Evolutionary conservation across 2,888 invertebrate species (phyloP), one percentile per base, ranked within the genome.

Genomic region (Mycalesis mineus): DNA sequence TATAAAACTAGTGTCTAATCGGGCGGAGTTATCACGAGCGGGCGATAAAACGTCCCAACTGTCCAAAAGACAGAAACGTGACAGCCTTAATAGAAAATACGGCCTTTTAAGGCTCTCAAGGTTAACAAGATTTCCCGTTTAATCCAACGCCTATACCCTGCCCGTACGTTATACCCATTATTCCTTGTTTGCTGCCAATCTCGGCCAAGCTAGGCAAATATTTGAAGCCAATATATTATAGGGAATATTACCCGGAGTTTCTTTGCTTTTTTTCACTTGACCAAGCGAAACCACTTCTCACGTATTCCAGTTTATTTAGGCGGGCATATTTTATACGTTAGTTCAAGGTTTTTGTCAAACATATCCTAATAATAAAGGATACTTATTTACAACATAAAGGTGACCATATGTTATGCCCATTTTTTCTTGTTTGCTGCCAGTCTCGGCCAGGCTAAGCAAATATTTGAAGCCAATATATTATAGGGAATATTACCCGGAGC

Each of bases 1-100:
- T 7, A 22, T 28, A 3, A 8, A 41, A 47, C 11, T 11, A 14
- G 11, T 13, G 15, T 15, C 31, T 47, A 47, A 15, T 15, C 45
- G 14, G n/a, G 28, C 8, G 4, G 33, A 47, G 31, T 33, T 47
- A 14, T 49, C 28, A 28, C 28, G 22, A 39, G 22, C 5, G 28
- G 39, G 9, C 28, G 13, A 49, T 40, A 40, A 50, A 39, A 14
- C 14, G 28, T 13, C 29, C 50, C 29, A 48, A 55, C 47, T 22
- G 39, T 41, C 48, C 41, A 22, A 40, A 59, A 54, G 45, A 50
- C 45, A 37, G 40, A 42, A 55, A 40, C 55, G 55, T 59, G 59
- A 59, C 55, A 55, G 33, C 28, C 52, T 29, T 60, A 52, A 60
- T 60, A 56, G 51, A 56, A 56, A 49, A 49, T 56, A 56, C 14